Evolutionary conservation across 2,113 vertebrate species (phyloP).

Genomic region (Coptodon bakossiorum): DNA sequence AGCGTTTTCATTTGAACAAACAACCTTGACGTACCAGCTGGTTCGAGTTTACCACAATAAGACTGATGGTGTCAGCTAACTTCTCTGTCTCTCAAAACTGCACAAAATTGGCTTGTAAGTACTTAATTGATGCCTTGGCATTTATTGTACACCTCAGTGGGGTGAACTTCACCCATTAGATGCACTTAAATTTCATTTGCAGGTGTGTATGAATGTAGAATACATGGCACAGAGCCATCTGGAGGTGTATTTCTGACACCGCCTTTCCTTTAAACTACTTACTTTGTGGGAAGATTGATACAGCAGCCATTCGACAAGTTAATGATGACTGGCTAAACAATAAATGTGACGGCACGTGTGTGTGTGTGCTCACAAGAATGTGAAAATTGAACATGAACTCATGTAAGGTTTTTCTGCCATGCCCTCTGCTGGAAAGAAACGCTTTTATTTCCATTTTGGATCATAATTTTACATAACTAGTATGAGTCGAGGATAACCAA

Average conservation of each 20-base stretch:
- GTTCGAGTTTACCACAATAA: conserved; percentile 2
- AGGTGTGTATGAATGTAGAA: neutral
- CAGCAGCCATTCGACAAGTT: neutral
- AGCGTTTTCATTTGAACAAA: conserved; percentile 1
- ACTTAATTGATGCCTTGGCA: neutral
- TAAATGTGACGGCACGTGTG: neutral
- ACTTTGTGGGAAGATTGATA: neutral
- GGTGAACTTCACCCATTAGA: neutral
- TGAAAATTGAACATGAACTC: neutral
- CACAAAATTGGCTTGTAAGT: neutral
- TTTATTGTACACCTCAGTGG: neutral
- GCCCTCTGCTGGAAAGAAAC: neutral
- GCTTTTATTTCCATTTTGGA: neutral
- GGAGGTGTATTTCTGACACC: neutral
- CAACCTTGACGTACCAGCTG: neutral
- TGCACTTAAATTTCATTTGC: conserved; percentile 19
- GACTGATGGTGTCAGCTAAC: neutral
- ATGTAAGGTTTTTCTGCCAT: neutral
- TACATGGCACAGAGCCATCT: neutral
- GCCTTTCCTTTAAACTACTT: neutral
- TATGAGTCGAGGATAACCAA: neutral
- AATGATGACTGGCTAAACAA: neutral
- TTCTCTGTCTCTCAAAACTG: neutral
- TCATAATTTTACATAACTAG: neutral
- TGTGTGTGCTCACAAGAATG: neutral